Evolutionary conservation across 2,888 invertebrate genomes (phyloP).

Genomic region (Rhagonycha fulva): DNA sequence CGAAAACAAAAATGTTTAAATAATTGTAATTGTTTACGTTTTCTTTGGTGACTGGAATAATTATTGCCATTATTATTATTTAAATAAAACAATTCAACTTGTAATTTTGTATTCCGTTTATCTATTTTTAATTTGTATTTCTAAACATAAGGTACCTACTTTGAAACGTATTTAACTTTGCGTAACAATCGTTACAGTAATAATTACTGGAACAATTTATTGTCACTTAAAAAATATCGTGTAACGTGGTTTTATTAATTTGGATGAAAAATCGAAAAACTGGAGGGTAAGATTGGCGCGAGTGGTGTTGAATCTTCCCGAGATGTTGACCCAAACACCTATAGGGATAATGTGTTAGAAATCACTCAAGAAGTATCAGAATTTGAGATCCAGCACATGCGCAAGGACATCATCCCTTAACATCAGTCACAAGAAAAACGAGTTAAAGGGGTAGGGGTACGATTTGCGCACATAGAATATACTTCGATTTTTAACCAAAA

Average conservation of each 20-base stretch:
- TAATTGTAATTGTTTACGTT: slow-evolving; percentile 21
- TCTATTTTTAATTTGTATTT: slow-evolving; percentile 24
- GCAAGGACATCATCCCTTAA: slow-evolving; percentile 44
- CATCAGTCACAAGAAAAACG: slow-evolving; percentile 50
- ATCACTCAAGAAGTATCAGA: slow-evolving; percentile 32
- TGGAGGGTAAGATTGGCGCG: background rate
- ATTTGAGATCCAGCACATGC: slow-evolving; percentile 42
- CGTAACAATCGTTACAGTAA: background rate
- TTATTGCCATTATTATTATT: slow-evolving; percentile 17
- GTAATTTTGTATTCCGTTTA: slow-evolving; percentile 16
- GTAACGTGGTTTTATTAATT: background rate
- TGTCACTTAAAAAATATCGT: background rate
- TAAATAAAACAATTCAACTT: slow-evolving; percentile 24
- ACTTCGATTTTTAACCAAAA: slow-evolving; percentile 57
- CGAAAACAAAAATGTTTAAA: slow-evolving; percentile 8
- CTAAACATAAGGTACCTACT: slow-evolving; percentile 13
- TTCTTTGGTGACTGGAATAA: slow-evolving; percentile 14
- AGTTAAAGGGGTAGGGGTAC: slow-evolving; percentile 49
- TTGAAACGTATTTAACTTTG: background rate
- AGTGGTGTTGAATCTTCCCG: background rate
- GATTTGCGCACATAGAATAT: slow-evolving; percentile 48
- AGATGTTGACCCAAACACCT: slow-evolving; percentile 20
- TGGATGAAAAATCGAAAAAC: background rate
- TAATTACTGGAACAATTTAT: background rate
- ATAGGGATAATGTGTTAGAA: slow-evolving; percentile 27